Base-by-base conservation (phyloP, 2,797 vertebrate genomes). In the Morelia viridis region DNA sequence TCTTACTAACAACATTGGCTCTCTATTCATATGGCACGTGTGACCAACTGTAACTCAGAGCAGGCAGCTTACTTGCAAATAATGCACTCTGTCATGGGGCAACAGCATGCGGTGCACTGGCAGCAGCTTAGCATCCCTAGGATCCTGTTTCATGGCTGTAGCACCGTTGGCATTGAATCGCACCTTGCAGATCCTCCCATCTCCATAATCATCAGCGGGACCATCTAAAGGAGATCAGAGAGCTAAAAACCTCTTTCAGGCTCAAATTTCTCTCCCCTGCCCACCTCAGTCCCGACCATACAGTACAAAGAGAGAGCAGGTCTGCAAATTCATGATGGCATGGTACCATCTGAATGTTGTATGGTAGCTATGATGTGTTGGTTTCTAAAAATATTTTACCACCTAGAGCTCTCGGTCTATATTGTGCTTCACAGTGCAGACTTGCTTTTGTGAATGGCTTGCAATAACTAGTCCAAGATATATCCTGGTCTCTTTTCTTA, bases 41-140 rank as follows among this genome's bases (percentile, higher is more conserved):
- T 35, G 68, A 31, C 6, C 53, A 31, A 13, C 3, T 19, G 35
- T 71, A 28, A 35, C 4, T 80, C 85, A 86, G 28, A 35, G 24
- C 11, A 19, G 57, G 5, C 68, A 62, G 50, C 97, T 87, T 95
- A 98, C 98, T 97, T 98, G 98, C 94, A 98, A 95, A 89, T 98
- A 98, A 91, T 98, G 97, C 80, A 97, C 97, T 90, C 97, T 97
- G 61, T 98, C 98, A 53, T 97, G 98, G 68, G 98, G 98, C 90
- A 98, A 96, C 65, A 98, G 94, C 96, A 97, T 97, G 91, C 98
- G 98, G 88, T 97, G 96, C 62, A 97, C 97, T 26, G 97, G 97
- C 26, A 98, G 94, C 95, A 98, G 96, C 88, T 98, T 98, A 94
- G 97, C 97, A 91, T 98, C 97, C 62, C 95, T 94, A 46, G 98